Percentiles rank a stretch among this genome's conserved stretches.
phyloP scores from a whole-genome alignment of 1,140 invertebrate species.

The Apis cerana region DNA sequence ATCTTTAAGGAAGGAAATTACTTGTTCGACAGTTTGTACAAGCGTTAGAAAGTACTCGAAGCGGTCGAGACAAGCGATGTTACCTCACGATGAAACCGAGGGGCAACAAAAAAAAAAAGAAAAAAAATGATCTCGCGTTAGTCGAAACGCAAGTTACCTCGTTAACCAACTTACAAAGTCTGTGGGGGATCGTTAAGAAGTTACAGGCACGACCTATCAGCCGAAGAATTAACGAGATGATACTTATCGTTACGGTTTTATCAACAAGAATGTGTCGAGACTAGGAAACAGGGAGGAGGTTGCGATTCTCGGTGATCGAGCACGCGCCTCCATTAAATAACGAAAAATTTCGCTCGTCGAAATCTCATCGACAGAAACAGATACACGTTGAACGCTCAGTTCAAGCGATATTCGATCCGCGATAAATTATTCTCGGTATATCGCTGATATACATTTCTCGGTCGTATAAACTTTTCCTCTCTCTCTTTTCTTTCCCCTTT shows the following conservation, averaged over 20 bases:
- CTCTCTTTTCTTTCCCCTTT: too few species aligned
- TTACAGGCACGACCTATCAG: slow-evolving; percentile 25
- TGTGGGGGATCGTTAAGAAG: slow-evolving; percentile 24
- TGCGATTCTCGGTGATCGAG: not conserved
- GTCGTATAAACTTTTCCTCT: slow-evolving; percentile 18
- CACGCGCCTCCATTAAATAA: not conserved
- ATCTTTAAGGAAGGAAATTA: not conserved
- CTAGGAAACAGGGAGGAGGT: not conserved
- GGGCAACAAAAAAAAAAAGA: not conserved
- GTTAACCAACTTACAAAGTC: slow-evolving; percentile 29
- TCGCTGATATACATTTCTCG: slow-evolving; percentile 16
- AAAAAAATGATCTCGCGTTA: slow-evolving; percentile 24
- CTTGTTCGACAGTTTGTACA: not conserved
- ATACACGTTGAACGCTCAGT: not conserved
- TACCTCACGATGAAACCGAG: too few species aligned
- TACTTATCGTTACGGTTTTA: slow-evolving; percentile 33
- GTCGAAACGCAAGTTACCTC: slow-evolving; percentile 32
- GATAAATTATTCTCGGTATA: slow-evolving; percentile 27
- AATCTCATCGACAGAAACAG: not conserved
- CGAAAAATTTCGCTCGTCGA: slow-evolving; percentile 1
- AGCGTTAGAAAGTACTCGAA: not conserved
- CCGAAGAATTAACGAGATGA: slow-evolving; percentile 30
- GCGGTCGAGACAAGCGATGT: slow-evolving; percentile 7
- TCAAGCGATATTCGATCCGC: not conserved
- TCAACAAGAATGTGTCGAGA: slow-evolving; percentile 1